Evolutionary conservation across 2,888 invertebrate species (phyloP).

Genomic region (Phyllotreta striolata): DNA sequence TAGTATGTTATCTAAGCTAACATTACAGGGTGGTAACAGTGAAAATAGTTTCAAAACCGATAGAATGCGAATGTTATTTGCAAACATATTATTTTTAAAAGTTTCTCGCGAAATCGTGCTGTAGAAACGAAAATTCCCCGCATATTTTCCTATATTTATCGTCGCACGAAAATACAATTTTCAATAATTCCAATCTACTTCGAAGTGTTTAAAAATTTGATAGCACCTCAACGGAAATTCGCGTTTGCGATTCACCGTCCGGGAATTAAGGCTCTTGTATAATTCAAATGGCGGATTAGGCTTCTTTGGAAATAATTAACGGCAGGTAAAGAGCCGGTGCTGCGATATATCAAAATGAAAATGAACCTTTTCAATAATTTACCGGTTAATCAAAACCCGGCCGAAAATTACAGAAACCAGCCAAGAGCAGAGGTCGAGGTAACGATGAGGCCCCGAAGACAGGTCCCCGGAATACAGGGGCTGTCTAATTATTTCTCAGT

Average conservation of each 20-base stretch:
- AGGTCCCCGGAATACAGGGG: slow-evolving; percentile 3
- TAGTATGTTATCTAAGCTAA: too few relatives aligned
- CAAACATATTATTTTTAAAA: too few relatives aligned
- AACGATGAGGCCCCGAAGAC: slow-evolving; percentile 3
- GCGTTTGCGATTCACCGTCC: too few relatives aligned
- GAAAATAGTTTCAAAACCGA: too few relatives aligned
- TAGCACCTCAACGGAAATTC: too few relatives aligned
- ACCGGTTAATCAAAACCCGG: slow-evolving; percentile 19
- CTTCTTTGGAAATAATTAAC: slow-evolving; percentile 21
- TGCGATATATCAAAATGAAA: slow-evolving; percentile 21
- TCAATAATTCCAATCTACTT: slow-evolving; percentile 1
- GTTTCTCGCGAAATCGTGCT: too few relatives aligned
- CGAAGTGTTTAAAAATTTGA: neutral
- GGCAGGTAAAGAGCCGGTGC: slow-evolving; percentile 15
- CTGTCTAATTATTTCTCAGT: slow-evolving; percentile 5
- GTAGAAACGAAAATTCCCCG: too few relatives aligned
- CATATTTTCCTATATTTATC: neutral
- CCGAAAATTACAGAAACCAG: slow-evolving; percentile 3
- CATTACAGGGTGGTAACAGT: too few relatives aligned
- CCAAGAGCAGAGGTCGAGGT: neutral
- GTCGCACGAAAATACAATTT: neutral
- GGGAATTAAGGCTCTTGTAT: neutral
- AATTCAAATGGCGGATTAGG: slow-evolving; percentile 2
- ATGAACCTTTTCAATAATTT: slow-evolving; percentile 27
- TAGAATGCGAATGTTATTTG: too few relatives aligned